phyloP scores from a whole-genome alignment of 1,140 invertebrate genomes.

The Elymnias hypermnestra region DNA sequence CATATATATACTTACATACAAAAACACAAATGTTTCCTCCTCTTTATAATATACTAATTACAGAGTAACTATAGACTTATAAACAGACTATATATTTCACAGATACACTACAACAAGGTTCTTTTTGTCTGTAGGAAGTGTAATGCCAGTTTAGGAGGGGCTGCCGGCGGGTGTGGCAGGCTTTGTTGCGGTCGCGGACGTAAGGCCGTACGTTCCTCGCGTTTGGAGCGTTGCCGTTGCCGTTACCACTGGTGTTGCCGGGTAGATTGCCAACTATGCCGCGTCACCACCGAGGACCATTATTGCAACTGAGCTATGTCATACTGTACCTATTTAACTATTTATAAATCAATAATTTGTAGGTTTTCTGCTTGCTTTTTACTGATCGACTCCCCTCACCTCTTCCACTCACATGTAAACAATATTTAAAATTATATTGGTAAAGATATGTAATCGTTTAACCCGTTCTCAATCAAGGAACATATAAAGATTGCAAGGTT shows the following conservation, averaged over 20 bases:
- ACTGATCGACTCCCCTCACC: too few species aligned
- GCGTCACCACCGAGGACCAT: constrained; percentile 80
- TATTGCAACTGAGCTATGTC: constrained; percentile 80
- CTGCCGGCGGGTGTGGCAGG: constrained; percentile 87
- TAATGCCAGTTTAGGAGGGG: constrained; percentile 80
- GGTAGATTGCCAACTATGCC: constrained; percentile 91
- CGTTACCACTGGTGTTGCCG: constrained; percentile 95
- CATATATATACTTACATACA: too few species aligned
- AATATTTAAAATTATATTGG: too few species aligned
- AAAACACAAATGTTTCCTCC: too few species aligned
- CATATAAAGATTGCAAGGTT: too few species aligned
- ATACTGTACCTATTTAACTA: background rate
- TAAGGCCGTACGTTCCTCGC: constrained; percentile 81
- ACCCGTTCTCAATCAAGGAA: too few species aligned
- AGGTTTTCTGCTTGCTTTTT: too few species aligned
- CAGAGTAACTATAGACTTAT: too few species aligned
- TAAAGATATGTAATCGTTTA: too few species aligned
- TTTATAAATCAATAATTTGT: too few species aligned
- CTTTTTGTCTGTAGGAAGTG: constrained; percentile 75
- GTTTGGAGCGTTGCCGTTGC: constrained; percentile 88
- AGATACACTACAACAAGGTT: background rate
- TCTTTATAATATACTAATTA: too few species aligned
- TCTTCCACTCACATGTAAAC: background rate
- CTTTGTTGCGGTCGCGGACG: constrained; percentile 93
- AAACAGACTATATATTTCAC: too few species aligned